Base-by-base conservation (phyloP, 2,113 vertebrate genomes). In the Hiodon tergisus region DNA sequence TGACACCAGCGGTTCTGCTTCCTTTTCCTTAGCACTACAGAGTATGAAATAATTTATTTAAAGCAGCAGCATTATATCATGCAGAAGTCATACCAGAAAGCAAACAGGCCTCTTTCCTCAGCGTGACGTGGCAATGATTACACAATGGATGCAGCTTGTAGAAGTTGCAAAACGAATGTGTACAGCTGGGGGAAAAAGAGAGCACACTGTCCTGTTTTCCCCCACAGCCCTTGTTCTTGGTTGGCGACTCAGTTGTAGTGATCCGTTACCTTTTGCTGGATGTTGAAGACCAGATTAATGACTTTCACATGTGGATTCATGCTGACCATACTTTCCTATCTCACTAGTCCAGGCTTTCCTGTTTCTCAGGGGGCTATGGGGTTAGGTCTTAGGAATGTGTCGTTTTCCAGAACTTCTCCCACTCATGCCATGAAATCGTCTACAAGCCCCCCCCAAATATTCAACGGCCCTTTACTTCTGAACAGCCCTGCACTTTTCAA, bases 111-210 rank as follows among this genome's bases (percentile, higher is more conserved):
- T 17, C 17, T 63, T 81, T 57, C 71, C 62, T 67, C 79, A 73
- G 11, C 79, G 79, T 84, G 86, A 89, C 82, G 84, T 86, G 83
- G 85, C 87, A 82, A 80, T 71, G 73, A 68, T 87, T 89, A 77
- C 84, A 87, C 85, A 87, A 86, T 87, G 77, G 69, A n/a, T 57
- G 76, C 81, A 9, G 14, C 81, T 72, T 76, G 52, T 51, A 69
- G 61, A 70, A 76, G 59, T 80, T 80, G 72, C 63, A 83, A 47
- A 85, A 75, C 48, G 75, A 79, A 50, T 70, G 9, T 8, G 4
- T 1, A 10, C 52, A 71, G 10, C 77, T 75, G 77, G 75, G 78
- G n/a, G 3, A 69, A 7, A 11, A 59, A 10, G 4, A 17, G 11
- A 13, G 4, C 10, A 60, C 4, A 48, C 7, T 9, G 3, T 31